Evolutionary conservation across 2,888 invertebrate genomes (phyloP), one percentile per base, ranked within the genome.

Genomic region (Agrenia bidenticulata): DNA sequence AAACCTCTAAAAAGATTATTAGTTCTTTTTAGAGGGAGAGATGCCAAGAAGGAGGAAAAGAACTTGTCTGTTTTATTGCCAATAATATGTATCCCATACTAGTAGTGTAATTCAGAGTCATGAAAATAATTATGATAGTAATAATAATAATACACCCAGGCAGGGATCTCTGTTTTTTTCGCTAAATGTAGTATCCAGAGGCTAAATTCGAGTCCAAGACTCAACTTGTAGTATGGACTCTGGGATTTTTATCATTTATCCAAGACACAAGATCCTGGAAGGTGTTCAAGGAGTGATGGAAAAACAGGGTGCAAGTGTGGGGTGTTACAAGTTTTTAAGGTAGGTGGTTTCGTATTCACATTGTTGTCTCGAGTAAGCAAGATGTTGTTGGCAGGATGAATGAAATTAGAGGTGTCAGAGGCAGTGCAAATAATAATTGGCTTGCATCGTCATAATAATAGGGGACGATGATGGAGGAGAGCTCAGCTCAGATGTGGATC

Each of bases 351-450:
- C 45, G 15, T 19, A 11, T 45, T 15, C 45, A 17, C 45, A 45
- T 45, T 19, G 19, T 45, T 51, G 13, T 51, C 7, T 4, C 7
- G 19, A 24, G 13, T 23, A 51, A 51, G 51, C 7, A 51, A 51
- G 24, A 23, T 23, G 51, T 37, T 55, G 55, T 32, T 55, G 27
- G 55, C 55, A 23, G 32, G 57, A 41, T 57, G 39, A 57, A 57
- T 57, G 57, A 39, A 39, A 59, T 53, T 61, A 23, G 51, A 61
- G 63, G 69, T 69, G 69, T 69, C 61, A 61, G 63, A 63, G 61
- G 63, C 63, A 63, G 65, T 69, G 69, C 66, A 66, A 69, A 69
- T 64, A 64, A 63, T 69, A 69, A 69, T 69, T 69, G 69, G 61
- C 45, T 69, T 56, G 57, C 41, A 59, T 65, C 49, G 57, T 42